Evolutionary conservation across 1,140 invertebrate species (phyloP).

Genomic region (Meloidogyne hapla): DNA sequence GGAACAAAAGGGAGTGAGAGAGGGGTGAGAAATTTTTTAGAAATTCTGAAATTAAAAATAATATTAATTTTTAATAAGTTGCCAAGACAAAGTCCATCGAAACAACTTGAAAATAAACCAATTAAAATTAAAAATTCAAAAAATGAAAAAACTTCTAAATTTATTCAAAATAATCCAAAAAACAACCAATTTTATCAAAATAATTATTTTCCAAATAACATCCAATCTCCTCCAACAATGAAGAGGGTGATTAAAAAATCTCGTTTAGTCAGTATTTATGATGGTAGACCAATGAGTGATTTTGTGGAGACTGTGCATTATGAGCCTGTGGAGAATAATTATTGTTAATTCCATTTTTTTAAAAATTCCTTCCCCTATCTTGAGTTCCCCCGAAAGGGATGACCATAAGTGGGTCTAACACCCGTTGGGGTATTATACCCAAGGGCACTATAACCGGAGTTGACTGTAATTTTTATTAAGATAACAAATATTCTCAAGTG

Average conservation of each 20-base stretch:
- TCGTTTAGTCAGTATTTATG: slow-evolving; percentile 61
- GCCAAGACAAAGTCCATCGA: background rate
- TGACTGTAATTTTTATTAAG: too few relatives aligned
- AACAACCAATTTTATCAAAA: background rate
- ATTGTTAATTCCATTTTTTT: background rate
- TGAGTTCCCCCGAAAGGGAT: too few relatives aligned
- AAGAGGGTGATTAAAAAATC: slow-evolving; percentile 49
- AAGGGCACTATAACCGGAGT: too few relatives aligned
- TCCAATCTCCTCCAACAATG: slow-evolving; percentile 28
- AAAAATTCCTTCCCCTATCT: too few relatives aligned
- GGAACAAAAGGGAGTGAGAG: background rate
- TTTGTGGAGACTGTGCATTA: slow-evolving; percentile 57
- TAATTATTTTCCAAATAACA: background rate
- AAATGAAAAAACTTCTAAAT: background rate
- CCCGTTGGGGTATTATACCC: too few relatives aligned
- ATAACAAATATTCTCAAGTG: background rate
- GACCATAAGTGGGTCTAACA: too few relatives aligned
- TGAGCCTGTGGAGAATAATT: slow-evolving; percentile 23
- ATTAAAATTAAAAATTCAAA: too few relatives aligned
- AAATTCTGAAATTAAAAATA: background rate
- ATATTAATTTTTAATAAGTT: background rate
- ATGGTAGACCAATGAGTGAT: slow-evolving; percentile 59
- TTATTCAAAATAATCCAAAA: background rate
- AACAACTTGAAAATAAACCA: background rate
- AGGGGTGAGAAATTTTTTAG: too few relatives aligned